Conservation (phyloP, 2,797 vertebrate genomes). For the Lepilemur septentrionalis region DNA sequence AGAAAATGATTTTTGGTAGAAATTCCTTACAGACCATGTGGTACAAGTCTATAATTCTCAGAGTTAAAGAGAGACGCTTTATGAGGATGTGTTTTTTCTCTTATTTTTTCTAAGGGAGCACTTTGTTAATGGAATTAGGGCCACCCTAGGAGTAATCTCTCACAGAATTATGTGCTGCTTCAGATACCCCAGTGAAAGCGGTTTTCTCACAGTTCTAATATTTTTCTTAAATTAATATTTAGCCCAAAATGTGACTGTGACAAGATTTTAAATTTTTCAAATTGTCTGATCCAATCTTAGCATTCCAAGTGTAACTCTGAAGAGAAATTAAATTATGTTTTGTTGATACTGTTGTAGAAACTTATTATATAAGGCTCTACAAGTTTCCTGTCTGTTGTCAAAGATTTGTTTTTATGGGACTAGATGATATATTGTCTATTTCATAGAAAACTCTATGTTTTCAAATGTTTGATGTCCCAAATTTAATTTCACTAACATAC, state of each 20-base stretch:
- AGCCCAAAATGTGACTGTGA: background rate
- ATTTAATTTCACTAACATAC: constrained; percentile 36
- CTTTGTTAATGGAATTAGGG: background rate
- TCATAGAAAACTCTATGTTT: constrained; percentile 20
- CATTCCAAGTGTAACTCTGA: background rate
- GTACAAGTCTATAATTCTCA: background rate
- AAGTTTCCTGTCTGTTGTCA: background rate
- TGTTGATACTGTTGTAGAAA: background rate
- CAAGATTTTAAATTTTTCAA: background rate
- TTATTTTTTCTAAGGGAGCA: background rate
- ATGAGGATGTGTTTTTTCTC: background rate
- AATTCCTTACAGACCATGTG: background rate
- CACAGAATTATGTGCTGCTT: background rate
- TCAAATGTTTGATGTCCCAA: background rate
- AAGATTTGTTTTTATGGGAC: constrained; percentile 27
- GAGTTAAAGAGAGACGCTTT: background rate
- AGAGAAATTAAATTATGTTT: background rate
- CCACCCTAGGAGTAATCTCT: background rate
- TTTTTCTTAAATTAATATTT: constrained; percentile 20
- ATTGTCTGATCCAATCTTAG: background rate
- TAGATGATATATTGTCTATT: background rate
- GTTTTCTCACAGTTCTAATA: background rate
- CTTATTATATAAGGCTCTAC: background rate
- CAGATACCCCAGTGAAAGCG: background rate
- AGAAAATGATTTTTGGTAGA: background rate